phyloP scores from a whole-genome alignment of 2,888 invertebrate species.

The Gymnosoma rotundatum region DNA sequence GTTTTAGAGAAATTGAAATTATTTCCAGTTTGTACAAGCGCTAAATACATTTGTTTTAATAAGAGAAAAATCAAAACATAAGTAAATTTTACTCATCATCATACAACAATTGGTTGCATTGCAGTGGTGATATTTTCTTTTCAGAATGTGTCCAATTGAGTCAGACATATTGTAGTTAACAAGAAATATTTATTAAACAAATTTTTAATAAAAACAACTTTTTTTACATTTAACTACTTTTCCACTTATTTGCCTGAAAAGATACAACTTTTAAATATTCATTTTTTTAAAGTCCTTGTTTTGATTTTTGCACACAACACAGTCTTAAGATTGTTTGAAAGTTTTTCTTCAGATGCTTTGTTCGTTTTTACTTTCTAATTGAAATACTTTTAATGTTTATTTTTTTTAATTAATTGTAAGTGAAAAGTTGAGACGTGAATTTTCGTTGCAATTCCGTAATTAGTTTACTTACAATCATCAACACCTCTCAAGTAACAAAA shows the following conservation, averaged over 20 bases:
- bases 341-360: conserved; percentile 24
- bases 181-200: conserved; percentile 23
- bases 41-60: conserved; percentile 34
- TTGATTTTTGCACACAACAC: neutral
- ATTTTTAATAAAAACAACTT: conserved; percentile 15
- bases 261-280: neutral
- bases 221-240: neutral
- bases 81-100: conserved; percentile 35
- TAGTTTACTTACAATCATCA: conserved; percentile 72
- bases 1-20: conserved; percentile 13
- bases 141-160: neutral
- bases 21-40: conserved; percentile 37
- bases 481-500: conserved; percentile 55
- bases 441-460: conserved; percentile 55
- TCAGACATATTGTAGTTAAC: neutral
- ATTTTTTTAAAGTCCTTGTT: conserved; percentile 21
- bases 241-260: conserved; percentile 6
- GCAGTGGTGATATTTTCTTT: conserved; percentile 55
- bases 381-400: conserved; percentile 68
- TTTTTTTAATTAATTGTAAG: conserved; percentile 65
- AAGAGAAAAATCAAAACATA: conserved; percentile 23
- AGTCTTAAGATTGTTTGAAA: conserved; percentile 43
- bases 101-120: no score
- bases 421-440: conserved; percentile 65
- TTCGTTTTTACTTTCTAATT: conserved; percentile 53